Conservation (phyloP, 2,113 vertebrate genomes). For the Silurus asotus region DNA sequence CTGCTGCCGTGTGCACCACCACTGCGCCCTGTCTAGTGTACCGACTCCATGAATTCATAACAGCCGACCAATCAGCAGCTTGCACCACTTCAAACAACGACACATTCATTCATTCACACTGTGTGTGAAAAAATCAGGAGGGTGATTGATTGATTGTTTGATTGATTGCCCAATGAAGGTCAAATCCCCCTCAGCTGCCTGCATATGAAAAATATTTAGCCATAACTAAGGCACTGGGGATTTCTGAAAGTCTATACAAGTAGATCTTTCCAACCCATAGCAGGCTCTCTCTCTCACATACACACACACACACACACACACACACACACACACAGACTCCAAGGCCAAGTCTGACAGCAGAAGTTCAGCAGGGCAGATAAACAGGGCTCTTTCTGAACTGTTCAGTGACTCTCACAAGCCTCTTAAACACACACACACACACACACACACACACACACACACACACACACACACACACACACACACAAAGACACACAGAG, state of each 20-base stretch:
- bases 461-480: constrained; percentile 48
- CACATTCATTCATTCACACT: not conserved
- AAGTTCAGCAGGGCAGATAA: constrained; percentile 43
- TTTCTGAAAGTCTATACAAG: not conserved
- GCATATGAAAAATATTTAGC: constrained; percentile 1
- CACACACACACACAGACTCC: constrained; percentile 1
- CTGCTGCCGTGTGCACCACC: not conserved
- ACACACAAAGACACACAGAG: constrained; percentile 38
- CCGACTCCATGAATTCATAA: not conserved
- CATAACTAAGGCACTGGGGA: not conserved
- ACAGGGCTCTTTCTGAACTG: constrained; percentile 22
- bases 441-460: constrained; percentile 48
- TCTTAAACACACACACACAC: constrained; percentile 30
- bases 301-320: not conserved
- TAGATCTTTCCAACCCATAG: not conserved
- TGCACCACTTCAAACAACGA: not conserved
- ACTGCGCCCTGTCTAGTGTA: not conserved
- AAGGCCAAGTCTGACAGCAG: constrained; percentile 32
- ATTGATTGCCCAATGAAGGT: not conserved
- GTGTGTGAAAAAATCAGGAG: not conserved
- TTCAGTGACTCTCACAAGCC: constrained; percentile 27
- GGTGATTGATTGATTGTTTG: not conserved
- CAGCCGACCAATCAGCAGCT: not conserved
- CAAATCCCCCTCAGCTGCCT: not conserved
- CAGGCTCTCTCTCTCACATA: not conserved